Conservation (phyloP, 2,797 vertebrate genomes). For the Siniperca scherzeri region DNA sequence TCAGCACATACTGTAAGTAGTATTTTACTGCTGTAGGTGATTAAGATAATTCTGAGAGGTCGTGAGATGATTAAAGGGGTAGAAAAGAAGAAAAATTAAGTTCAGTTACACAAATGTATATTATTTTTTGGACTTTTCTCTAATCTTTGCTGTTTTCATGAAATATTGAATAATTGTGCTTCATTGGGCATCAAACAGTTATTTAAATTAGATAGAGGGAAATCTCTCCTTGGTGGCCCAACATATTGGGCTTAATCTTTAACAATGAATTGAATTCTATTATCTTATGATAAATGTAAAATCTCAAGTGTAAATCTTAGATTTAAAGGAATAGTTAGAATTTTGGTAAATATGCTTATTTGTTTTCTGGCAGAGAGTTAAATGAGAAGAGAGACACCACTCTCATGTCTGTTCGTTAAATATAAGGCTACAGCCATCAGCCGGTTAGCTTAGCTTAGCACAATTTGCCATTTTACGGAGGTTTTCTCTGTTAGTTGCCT, state of each 20-base stretch:
- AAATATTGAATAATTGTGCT: not conserved
- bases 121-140: not conserved
- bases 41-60: not conserved
- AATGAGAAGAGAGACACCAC: no score
- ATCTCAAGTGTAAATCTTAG: not conserved
- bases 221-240: not conserved
- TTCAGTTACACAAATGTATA: not conserved
- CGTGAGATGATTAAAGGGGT: not conserved
- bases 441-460: no score
- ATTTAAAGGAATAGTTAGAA: not conserved
- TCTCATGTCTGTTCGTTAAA: no score
- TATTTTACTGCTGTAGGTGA: not conserved
- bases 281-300: not conserved
- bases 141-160: not conserved
- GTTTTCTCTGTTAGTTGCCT: not conserved
- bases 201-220: not conserved
- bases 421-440: no score
- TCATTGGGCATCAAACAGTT: not conserved
- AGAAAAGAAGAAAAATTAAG: not conserved
- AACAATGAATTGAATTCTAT: not conserved
- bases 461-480: no score
- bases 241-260: no score
- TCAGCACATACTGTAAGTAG: not conserved
- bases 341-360: not conserved
- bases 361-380: no score